Evolutionary conservation across 2,113 vertebrate species (phyloP).

Genomic region (Catharus minimus): DNA sequence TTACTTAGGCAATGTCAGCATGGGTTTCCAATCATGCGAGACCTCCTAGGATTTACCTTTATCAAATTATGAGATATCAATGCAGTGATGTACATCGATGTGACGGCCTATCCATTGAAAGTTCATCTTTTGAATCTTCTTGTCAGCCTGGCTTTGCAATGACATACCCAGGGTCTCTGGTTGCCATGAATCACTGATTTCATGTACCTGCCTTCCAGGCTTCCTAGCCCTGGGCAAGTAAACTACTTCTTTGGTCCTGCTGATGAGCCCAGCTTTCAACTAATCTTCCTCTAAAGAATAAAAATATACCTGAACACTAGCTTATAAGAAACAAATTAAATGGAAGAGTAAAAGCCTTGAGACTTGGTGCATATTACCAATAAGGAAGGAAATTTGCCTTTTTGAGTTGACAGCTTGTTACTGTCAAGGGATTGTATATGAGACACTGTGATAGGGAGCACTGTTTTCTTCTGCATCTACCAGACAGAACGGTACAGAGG

Average conservation of each 20-base stretch:
- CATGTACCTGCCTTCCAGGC: conserved; percentile 29
- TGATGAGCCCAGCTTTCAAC: neutral
- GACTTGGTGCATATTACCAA: neutral
- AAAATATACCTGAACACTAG: neutral
- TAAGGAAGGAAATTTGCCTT: conserved; percentile 1
- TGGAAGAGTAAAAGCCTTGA: neutral
- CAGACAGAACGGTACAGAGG: neutral
- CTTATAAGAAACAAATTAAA: conserved; percentile 13
- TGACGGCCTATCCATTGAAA: conserved; percentile 43
- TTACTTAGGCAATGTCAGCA: neutral
- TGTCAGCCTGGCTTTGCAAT: conserved; percentile 59
- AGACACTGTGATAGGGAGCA: neutral
- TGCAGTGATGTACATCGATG: neutral
- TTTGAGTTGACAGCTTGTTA: neutral
- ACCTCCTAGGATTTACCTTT: conserved; percentile 27
- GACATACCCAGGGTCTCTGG: conserved; percentile 30
- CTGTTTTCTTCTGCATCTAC: neutral
- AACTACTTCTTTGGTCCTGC: neutral
- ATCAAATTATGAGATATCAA: conserved; percentile 32
- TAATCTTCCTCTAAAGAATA: neutral
- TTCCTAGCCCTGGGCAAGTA: neutral
- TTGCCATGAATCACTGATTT: conserved; percentile 42
- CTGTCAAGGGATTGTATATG: neutral
- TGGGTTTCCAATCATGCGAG: neutral
- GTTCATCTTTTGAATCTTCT: conserved; percentile 33